Percentiles rank a stretch among this genome's conserved stretches.
Conservation (phyloP, 2,888 invertebrate species). For the Metacarcinus magister region DNA sequence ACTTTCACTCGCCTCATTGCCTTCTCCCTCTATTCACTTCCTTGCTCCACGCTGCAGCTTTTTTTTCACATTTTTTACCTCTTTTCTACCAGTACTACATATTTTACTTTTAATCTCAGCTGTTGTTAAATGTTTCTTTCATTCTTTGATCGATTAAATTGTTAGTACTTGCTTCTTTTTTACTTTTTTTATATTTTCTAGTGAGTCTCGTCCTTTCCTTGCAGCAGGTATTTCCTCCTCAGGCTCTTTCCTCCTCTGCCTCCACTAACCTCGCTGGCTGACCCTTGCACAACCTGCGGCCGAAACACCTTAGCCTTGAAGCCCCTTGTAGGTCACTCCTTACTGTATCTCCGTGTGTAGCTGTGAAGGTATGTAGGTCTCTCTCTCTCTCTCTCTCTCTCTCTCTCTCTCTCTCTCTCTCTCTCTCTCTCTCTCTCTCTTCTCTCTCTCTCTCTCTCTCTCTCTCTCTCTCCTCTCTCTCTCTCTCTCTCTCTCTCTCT, state of each 20-base stretch:
- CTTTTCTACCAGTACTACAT: too few relatives aligned
- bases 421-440: constrained; percentile 20
- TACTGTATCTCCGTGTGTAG: constrained; percentile 51
- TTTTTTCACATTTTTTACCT: too few relatives aligned
- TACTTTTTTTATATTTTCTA: background rate
- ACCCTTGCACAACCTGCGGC: constrained; percentile 40
- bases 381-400: constrained; percentile 16
- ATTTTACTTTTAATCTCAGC: background rate
- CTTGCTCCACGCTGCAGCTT: background rate
- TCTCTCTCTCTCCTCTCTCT: too few relatives aligned
- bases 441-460: too few relatives aligned
- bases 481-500: too few relatives aligned
- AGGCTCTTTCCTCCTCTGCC: background rate
- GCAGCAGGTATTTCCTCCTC: constrained; percentile 26
- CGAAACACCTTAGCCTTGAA: constrained; percentile 49
- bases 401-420: constrained; percentile 53
- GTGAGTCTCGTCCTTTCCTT: background rate
- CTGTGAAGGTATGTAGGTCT: constrained; percentile 10
- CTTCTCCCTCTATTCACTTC: background rate
- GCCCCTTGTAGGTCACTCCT: constrained; percentile 41
- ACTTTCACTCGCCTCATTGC: constrained; percentile 19
- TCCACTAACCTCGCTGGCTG: constrained; percentile 34
- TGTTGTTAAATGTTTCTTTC: background rate
- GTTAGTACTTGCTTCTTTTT: background rate
- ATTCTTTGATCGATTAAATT: background rate